Base-by-base conservation (phyloP, 2,888 invertebrate species). In the Chrysodeixis includens region DNA sequence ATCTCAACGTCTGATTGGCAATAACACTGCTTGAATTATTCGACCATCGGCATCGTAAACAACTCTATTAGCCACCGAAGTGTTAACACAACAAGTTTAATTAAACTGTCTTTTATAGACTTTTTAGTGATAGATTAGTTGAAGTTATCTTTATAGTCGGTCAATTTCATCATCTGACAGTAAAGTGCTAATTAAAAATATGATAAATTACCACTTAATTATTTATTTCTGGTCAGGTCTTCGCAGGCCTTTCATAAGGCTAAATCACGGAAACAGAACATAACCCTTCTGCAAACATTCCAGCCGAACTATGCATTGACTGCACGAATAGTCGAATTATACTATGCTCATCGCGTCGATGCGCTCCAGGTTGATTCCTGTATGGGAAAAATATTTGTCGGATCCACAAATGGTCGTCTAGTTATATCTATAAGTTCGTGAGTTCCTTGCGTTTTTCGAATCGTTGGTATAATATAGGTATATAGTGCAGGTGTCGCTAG, bases 21-120 rank as follows among this genome's bases (percentile, higher is more conserved):
- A 78, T 78, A 70, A 74, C 53, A 70, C 51, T 69, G 62, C 59
- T 59, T 56, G 66, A 73, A 54, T 71, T 74, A 76, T 69, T 73
- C 55, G 70, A 69, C 64, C 74, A 63, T 66, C 68, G 74, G 62
- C 73, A 62, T 66, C 66, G 74, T 77, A 72, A 80, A 79, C 76
- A 80, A 77, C 70, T 74, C 55, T 61, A 66, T 72, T 62, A 81
- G 59, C 63, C 52, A 67, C 16, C 35, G 67, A 66, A 76, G 75
- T 71, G 71, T 74, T 56, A 79, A 69, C 57, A 60, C 57, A 12
- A 51, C 32, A 49, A 44, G 46, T 54, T 53, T 55, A 65, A 74
- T 71, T 49, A 73, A 76, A 67, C 62, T 66, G 58, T 7, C 30
- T 62, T 20, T 49, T 49, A 14, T 49, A 49, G 40, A 0, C 4